These are phyloP conservation scores for Danio rerio DNA, from an alignment of 2,113 vertebrate genomes.

Conservation along the genomic window DNA sequence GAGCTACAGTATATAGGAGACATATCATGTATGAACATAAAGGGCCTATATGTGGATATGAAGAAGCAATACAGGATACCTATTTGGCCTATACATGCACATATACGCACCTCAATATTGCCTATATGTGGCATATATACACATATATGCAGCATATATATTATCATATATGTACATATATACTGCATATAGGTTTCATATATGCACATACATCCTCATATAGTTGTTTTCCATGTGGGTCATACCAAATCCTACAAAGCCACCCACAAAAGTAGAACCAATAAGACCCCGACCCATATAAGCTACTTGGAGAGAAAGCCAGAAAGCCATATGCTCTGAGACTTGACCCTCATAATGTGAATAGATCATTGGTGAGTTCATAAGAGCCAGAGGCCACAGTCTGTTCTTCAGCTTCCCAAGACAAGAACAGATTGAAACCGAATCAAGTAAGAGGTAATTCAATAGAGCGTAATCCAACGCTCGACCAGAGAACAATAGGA, in stretches of 20 bases:
- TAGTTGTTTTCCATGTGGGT: no score
- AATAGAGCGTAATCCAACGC: slow-evolving; percentile 7
- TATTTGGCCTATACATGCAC: no score
- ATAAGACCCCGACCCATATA: background rate
- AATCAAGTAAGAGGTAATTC: background rate
- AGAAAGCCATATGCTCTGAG: background rate
- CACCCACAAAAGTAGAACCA: background rate
- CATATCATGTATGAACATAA: no score
- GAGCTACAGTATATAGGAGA: no score
- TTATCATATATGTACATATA: no score
- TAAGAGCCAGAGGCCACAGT: background rate
- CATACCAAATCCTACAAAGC: background rate
- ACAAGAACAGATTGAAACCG: slow-evolving; percentile 1
- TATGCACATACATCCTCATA: no score
- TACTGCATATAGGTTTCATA: no score
- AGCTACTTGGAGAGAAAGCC: background rate
- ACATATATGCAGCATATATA: no score
- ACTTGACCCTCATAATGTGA: background rate
- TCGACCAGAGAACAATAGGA: slow-evolving; percentile 7
- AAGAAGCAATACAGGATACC: no score
- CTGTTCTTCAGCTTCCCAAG: background rate
- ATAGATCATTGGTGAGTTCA: background rate
- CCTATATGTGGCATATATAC: no score
- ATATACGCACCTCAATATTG: no score
- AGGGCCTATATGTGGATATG: no score